Conservation (phyloP, 2,113 vertebrate species). For the Hepsetus odoe region DNA sequence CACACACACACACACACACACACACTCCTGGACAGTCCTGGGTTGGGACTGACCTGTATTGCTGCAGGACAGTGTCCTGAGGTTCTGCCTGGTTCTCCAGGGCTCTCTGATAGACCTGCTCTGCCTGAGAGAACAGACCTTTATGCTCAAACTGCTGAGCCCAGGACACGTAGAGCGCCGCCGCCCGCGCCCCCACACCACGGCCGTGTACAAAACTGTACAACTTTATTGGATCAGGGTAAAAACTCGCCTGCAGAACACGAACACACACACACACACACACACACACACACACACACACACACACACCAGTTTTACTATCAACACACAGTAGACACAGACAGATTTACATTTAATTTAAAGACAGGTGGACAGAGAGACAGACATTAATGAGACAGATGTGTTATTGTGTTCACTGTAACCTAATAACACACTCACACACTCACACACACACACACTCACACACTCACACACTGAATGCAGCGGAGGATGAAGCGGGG, state of each 20-base stretch:
- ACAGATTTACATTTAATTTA: neutral
- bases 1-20: neutral
- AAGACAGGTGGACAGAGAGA: neutral
- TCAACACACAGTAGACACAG: too few species aligned
- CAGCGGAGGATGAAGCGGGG: slow-evolving; percentile 82
- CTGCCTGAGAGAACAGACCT: slow-evolving; percentile 70
- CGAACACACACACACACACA: too few species aligned
- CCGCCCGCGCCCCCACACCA: slow-evolving; percentile 75
- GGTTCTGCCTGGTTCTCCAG: slow-evolving; percentile 81
- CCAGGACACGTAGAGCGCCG: slow-evolving; percentile 81
- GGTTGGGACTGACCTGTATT: slow-evolving; percentile 74
- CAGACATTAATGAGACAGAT: neutral
- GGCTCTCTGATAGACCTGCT: slow-evolving; percentile 74
- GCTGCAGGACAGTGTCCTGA: slow-evolving; percentile 68
- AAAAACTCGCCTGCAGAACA: slow-evolving; percentile 77
- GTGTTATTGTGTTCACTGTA: too few species aligned
- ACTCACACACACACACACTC: neutral
- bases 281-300: too few species aligned
- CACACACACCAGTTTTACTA: too few species aligned
- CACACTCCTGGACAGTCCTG: neutral
- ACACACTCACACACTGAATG: slow-evolving; percentile 81
- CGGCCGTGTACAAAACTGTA: slow-evolving; percentile 74
- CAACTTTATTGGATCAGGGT: slow-evolving; percentile 71
- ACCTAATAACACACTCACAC: neutral
- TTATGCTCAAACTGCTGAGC: slow-evolving; percentile 75